Evolutionary conservation across 2,888 invertebrate genomes (phyloP).

Genomic region (Timandra comae): DNA sequence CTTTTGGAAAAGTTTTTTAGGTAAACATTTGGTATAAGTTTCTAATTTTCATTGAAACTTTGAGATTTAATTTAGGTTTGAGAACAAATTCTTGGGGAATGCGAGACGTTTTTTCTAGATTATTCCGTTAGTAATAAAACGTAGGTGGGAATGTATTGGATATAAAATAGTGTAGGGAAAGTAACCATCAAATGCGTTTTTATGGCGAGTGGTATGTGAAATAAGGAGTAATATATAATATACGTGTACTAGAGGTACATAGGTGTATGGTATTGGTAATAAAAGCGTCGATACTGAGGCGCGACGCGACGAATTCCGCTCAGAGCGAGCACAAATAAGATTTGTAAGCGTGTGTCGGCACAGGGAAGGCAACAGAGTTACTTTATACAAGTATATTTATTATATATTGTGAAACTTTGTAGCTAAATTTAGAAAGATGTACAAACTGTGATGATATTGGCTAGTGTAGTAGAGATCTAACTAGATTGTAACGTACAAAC

Average conservation of each 20-base stretch:
- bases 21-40: conserved; percentile 1
- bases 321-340: conserved; percentile 55
- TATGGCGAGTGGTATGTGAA: no score
- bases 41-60: not conserved
- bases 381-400: no score
- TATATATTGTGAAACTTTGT: not conserved
- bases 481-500: no score
- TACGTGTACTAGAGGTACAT: no score
- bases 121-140: no score
- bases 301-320: conserved; percentile 46
- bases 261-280: conserved; percentile 47
- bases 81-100: no score
- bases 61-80: not conserved
- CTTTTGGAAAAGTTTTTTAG: conserved; percentile 8
- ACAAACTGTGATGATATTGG: not conserved
- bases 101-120: no score
- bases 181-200: no score
- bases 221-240: no score
- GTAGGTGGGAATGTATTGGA: no score
- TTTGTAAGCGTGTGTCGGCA: conserved; percentile 45
- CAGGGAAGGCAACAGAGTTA: conserved; percentile 25
- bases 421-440: not conserved
- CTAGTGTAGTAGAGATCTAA: not conserved
- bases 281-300: conserved; percentile 52
- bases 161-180: no score